phyloP scores from a whole-genome alignment of 1,140 invertebrate genomes.

The Penaeus chinensis region DNA sequence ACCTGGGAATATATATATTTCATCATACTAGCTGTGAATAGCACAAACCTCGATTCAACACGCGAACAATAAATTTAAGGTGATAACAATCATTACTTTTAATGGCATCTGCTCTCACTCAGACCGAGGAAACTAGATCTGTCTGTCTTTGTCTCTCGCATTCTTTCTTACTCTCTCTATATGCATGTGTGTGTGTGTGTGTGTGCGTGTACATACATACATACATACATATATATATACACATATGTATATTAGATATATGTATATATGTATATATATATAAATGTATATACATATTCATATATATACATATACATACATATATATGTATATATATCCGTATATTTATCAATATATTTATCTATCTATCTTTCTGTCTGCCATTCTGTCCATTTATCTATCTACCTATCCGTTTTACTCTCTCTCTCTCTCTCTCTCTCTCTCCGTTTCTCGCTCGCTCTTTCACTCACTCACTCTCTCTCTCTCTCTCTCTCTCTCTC shows the following conservation, averaged over 20 bases:
- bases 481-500: conserved; percentile 9
- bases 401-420: too few species aligned
- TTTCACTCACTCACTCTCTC: background rate
- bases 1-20: too few species aligned
- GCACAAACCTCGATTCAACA: too few species aligned
- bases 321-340: background rate
- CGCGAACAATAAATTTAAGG: too few species aligned
- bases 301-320: conserved; percentile 17
- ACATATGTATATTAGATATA: conserved; percentile 5
- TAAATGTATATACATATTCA: background rate
- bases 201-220: background rate
- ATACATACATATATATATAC: conserved; percentile 3
- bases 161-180: too few species aligned
- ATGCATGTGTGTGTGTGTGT: too few species aligned
- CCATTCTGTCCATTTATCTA: too few species aligned
- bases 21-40: too few species aligned
- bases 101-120: too few species aligned
- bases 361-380: background rate
- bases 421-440: background rate
- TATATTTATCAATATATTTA: background rate
- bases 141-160: too few species aligned
- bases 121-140: too few species aligned
- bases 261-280: background rate
- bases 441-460: background rate
- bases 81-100: too few species aligned